phyloP scores from a whole-genome alignment of 2,888 invertebrate species.

The Folsomia candida region DNA sequence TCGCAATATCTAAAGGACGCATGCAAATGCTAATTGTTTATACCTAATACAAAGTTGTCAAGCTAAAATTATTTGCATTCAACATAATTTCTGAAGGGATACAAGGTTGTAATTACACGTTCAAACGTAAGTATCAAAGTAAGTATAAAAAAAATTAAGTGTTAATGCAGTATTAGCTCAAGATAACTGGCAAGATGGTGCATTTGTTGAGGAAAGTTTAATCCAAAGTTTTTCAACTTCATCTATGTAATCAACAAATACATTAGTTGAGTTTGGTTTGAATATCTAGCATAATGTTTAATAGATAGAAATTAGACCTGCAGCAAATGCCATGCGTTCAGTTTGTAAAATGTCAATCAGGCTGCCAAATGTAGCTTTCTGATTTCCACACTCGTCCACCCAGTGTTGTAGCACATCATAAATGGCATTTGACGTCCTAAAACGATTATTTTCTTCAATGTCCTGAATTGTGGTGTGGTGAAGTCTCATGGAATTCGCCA shows the following conservation, averaged over 20 bases:
- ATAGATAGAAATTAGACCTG: too few species aligned
- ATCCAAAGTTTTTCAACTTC: constrained; percentile 14
- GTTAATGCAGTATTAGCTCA: too few species aligned
- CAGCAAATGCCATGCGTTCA: constrained; percentile 28
- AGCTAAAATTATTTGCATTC: too few species aligned
- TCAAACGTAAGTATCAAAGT: too few species aligned
- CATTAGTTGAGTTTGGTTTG: background rate
- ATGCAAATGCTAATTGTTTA: too few species aligned
- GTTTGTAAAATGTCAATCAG: constrained; percentile 21
- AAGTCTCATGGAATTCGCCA: constrained; percentile 29
- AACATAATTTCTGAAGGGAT: too few species aligned
- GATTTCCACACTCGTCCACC: constrained; percentile 25
- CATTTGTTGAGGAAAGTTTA: background rate
- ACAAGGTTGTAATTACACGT: too few species aligned
- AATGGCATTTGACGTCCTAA: constrained; percentile 15
- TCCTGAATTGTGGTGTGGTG: constrained; percentile 21
- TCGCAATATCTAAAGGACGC: too few species aligned
- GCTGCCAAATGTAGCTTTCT: constrained; percentile 29
- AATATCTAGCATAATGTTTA: too few species aligned
- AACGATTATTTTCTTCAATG: background rate
- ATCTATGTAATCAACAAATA: constrained; percentile 16
- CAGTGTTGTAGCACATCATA: constrained; percentile 22
- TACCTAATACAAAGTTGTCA: too few species aligned
- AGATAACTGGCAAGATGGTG: background rate
- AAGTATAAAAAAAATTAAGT: too few species aligned